Percentiles rank a stretch among this genome's conserved stretches.
phyloP scores from a whole-genome alignment of 2,888 invertebrate genomes.

The Euclidia mi region DNA sequence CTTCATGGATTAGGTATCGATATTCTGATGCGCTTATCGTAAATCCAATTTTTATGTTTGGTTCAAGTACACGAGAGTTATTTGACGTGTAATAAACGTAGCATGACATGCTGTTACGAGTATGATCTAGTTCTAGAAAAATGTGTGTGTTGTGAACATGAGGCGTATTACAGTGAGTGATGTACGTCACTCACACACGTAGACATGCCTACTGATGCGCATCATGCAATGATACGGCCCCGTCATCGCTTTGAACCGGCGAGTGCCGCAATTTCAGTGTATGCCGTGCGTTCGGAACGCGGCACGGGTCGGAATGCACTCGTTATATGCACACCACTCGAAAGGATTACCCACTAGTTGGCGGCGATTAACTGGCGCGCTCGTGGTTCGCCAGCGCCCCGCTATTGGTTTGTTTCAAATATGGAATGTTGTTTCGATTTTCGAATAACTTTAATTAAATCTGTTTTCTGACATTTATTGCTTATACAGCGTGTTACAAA shows the following conservation, averaged over 20 bases:
- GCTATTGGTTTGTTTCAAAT: conserved; percentile 78
- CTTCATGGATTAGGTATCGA: conserved; percentile 33
- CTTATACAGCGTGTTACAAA: conserved; percentile 10
- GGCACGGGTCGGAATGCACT: conserved; percentile 76
- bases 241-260: conserved; percentile 81
- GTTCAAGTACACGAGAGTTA: neutral
- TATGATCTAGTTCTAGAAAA: conserved; percentile 33
- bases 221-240: conserved; percentile 79
- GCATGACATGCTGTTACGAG: conserved; percentile 5
- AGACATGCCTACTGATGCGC: conserved; percentile 62
- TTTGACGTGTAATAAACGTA: conserved; percentile 9
- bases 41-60: conserved; percentile 22
- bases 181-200: conserved; percentile 54
- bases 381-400: conserved; percentile 74
- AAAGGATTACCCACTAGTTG: conserved; percentile 86
- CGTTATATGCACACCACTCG: conserved; percentile 85
- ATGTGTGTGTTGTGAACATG: conserved; percentile 33
- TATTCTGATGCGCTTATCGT: conserved; percentile 23
- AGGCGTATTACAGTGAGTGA: conserved; percentile 39
- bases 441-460: conserved; percentile 68
- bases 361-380: conserved; percentile 82
- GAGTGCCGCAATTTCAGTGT: conserved; percentile 80
- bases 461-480: conserved; percentile 33
- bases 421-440: conserved; percentile 66
- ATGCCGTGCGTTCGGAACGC: conserved; percentile 65